Evolutionary conservation across 2,113 vertebrate genomes (phyloP).

Genomic region (Petrocephalus zakoni): DNA sequence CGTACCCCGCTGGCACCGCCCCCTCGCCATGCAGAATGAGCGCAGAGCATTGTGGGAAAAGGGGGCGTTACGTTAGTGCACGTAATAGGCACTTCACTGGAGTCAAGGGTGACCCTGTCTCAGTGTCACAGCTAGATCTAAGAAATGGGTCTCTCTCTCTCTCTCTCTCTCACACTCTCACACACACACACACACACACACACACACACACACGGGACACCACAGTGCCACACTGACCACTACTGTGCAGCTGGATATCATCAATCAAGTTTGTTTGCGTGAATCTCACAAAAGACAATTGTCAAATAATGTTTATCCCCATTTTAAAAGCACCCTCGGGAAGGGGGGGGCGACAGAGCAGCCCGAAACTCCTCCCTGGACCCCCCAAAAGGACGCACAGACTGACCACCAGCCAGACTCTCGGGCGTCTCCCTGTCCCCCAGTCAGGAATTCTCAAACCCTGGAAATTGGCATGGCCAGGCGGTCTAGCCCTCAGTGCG

Average conservation of each 20-base stretch:
- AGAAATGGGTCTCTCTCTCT: neutral
- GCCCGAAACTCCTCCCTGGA: neutral
- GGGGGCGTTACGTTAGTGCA: neutral
- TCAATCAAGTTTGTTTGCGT: neutral
- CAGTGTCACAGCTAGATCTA: neutral
- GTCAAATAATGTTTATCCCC: neutral
- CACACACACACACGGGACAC: neutral
- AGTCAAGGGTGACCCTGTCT: neutral
- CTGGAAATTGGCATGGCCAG: neutral
- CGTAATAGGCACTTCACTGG: neutral
- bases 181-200: neutral
- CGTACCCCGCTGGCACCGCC: conserved; percentile 25
- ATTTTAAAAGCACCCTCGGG: neutral
- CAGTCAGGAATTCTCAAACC: neutral
- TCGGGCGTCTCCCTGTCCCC: neutral
- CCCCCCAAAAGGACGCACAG: neutral
- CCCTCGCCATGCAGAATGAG: conserved; percentile 1
- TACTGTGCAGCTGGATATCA: neutral
- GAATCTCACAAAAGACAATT: neutral
- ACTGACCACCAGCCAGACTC: conserved; percentile 11
- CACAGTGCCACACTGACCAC: neutral
- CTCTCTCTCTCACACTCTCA: neutral
- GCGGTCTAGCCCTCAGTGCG: no score
- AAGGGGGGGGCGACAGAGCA: neutral
- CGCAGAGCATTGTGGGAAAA: conserved; percentile 16